phyloP scores from a whole-genome alignment of 2,888 invertebrate genomes.

The Cenopis cana region DNA sequence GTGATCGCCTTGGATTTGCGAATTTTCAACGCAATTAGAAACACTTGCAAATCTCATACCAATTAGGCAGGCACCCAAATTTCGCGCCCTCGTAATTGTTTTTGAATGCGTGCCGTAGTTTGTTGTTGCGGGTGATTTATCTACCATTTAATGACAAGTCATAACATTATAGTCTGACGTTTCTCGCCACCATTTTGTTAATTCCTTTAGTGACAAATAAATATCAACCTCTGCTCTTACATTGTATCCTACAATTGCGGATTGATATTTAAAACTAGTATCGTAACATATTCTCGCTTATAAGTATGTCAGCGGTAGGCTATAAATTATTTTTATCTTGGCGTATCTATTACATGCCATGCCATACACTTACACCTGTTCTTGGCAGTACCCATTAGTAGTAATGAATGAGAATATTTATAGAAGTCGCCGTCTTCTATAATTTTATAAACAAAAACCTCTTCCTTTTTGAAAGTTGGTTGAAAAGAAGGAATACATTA shows the following conservation, averaged over 20 bases:
- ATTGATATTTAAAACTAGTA: not conserved
- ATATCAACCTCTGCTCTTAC: not conserved
- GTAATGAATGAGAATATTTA: too few relatives aligned
- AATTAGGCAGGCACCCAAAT: constrained; percentile 84
- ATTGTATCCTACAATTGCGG: not conserved
- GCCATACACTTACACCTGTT: too few relatives aligned
- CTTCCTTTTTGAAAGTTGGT: not conserved
- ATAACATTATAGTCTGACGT: constrained; percentile 17
- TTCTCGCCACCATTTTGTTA: not conserved
- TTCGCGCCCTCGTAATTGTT: constrained; percentile 81
- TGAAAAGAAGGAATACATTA: constrained; percentile 52
- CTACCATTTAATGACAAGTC: constrained; percentile 42
- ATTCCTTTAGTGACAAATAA: constrained; percentile 40
- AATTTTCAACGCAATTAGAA: constrained; percentile 82
- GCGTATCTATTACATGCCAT: not conserved
- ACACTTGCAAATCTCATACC: constrained; percentile 84
- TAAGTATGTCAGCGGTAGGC: too few relatives aligned
- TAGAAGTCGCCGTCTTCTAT: too few relatives aligned
- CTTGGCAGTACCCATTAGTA: too few relatives aligned
- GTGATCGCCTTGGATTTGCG: constrained; percentile 78
- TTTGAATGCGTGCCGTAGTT: constrained; percentile 79
- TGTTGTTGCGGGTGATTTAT: constrained; percentile 75
- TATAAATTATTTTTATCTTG: too few relatives aligned
- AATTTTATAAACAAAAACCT: too few relatives aligned
- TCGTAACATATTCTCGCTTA: too few relatives aligned